Conservation (phyloP, 2,888 invertebrate species). For the Mamestra brassicae region DNA sequence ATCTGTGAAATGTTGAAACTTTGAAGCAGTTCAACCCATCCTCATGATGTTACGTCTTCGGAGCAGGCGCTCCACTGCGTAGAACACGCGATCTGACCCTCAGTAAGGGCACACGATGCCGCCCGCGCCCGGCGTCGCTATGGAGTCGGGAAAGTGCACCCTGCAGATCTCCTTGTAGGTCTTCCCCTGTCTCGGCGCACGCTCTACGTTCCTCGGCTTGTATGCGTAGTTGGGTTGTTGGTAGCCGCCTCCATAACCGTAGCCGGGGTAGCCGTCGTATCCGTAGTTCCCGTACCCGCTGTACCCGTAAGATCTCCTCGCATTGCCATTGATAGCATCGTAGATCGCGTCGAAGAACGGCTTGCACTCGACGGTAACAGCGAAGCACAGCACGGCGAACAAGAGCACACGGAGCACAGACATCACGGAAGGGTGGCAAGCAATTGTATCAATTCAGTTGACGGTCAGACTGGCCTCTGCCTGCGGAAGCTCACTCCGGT, state of each 20-base stretch:
- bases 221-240: constrained; percentile 61
- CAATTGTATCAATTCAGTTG: constrained; percentile 87
- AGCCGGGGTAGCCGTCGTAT: constrained; percentile 74
- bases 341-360: constrained; percentile 89
- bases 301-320: constrained; percentile 83
- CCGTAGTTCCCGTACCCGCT: constrained; percentile 76
- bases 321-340: constrained; percentile 85
- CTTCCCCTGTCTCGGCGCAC: constrained; percentile 83
- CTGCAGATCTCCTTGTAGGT: constrained; percentile 93
- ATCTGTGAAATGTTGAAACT: constrained; percentile 41
- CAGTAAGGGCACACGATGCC: constrained; percentile 92
- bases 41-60: constrained; percentile 89
- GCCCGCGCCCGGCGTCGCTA: constrained; percentile 87
- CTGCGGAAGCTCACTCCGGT: constrained; percentile 86
- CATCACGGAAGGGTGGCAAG: constrained; percentile 87
- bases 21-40: constrained; percentile 83
- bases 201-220: constrained; percentile 70
- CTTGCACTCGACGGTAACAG: constrained; percentile 72
- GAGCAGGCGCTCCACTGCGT: constrained; percentile 89
- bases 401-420: constrained; percentile 75
- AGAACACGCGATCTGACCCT: constrained; percentile 90
- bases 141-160: constrained; percentile 92
- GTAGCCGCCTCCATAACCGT: constrained; percentile 69
- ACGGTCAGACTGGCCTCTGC: constrained; percentile 85
- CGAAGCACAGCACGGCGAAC: constrained; percentile 73